Evolutionary conservation across 1,140 invertebrate species (phyloP).

Genomic region (Drosophila baimaii): DNA sequence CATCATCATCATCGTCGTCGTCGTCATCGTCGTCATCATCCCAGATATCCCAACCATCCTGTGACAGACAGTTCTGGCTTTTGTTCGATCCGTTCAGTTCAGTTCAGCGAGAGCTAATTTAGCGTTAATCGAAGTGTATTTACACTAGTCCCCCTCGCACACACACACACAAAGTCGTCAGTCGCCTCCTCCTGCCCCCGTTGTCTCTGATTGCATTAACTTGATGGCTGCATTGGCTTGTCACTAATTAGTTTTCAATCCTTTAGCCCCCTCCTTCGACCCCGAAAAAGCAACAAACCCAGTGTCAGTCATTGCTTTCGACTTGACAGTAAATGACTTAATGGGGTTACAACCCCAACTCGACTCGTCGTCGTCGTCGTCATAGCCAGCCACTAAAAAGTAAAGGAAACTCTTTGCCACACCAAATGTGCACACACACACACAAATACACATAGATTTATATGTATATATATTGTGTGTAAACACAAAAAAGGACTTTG

Average conservation of each 20-base stretch:
- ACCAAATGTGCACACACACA: background rate
- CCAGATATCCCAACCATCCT: slow-evolving; percentile 12
- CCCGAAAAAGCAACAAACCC: slow-evolving; percentile 11
- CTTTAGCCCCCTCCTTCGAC: background rate
- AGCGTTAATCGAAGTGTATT: slow-evolving; percentile 72
- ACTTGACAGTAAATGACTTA: slow-evolving; percentile 37
- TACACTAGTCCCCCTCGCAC: slow-evolving; percentile 27
- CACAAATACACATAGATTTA: too few relatives aligned
- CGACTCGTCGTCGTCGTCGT: background rate
- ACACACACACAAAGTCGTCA: background rate
- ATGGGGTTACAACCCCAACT: slow-evolving; percentile 25
- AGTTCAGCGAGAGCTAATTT: slow-evolving; percentile 61
- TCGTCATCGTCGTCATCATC: slow-evolving; percentile 27
- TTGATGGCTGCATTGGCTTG: slow-evolving; percentile 51
- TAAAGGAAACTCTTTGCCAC: slow-evolving; percentile 1
- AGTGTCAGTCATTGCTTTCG: slow-evolving; percentile 28
- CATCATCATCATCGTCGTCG: slow-evolving; percentile 6
- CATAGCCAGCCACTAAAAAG: slow-evolving; percentile 1
- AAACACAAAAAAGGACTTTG: slow-evolving; percentile 10
- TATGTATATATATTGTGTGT: background rate
- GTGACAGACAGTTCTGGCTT: slow-evolving; percentile 35
- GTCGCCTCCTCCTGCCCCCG: background rate
- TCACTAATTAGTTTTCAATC: slow-evolving; percentile 64
- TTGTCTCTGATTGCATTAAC: slow-evolving; percentile 34
- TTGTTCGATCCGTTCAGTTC: slow-evolving; percentile 51